Evolutionary conservation across 2,113 vertebrate species (phyloP).

Genomic region (Ophthalmolycus amberensis): DNA sequence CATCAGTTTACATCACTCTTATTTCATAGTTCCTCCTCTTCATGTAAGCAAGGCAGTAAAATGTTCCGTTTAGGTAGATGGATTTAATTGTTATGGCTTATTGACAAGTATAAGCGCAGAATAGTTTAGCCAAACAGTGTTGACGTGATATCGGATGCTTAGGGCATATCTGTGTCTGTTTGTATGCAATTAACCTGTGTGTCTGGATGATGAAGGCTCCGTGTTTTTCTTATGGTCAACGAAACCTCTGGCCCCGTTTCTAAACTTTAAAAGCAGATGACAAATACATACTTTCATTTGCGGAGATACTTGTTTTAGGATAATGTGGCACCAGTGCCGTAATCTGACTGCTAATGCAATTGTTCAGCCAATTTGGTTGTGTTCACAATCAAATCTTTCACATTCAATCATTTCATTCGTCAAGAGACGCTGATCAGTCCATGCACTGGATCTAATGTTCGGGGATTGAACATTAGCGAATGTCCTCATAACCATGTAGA

Average conservation of each 20-base stretch:
- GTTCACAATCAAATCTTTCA: constrained; percentile 25
- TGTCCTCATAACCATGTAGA: constrained; percentile 15
- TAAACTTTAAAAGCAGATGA: neutral
- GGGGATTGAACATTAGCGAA: neutral
- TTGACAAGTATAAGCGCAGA: constrained; percentile 1
- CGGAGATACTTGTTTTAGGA: neutral
- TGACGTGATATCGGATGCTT: neutral
- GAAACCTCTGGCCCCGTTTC: neutral
- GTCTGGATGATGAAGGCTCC: neutral
- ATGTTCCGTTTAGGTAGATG: neutral
- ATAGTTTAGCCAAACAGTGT: neutral
- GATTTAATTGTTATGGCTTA: neutral
- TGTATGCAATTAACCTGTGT: constrained; percentile 9
- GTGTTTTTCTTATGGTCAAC: neutral
- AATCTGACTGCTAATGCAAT: constrained; percentile 24
- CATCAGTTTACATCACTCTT: neutral
- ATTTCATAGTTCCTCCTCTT: neutral
- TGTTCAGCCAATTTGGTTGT: constrained; percentile 28
- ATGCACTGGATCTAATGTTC: constrained; percentile 39
- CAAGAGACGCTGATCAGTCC: constrained; percentile 17
- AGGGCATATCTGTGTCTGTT: neutral
- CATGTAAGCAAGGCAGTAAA: constrained; percentile 4
- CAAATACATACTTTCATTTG: neutral
- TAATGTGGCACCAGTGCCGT: neutral
- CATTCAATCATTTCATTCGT: constrained; percentile 21